phyloP scores from a whole-genome alignment of 2,888 invertebrate genomes.

The Megaustenia siamemsis region DNA sequence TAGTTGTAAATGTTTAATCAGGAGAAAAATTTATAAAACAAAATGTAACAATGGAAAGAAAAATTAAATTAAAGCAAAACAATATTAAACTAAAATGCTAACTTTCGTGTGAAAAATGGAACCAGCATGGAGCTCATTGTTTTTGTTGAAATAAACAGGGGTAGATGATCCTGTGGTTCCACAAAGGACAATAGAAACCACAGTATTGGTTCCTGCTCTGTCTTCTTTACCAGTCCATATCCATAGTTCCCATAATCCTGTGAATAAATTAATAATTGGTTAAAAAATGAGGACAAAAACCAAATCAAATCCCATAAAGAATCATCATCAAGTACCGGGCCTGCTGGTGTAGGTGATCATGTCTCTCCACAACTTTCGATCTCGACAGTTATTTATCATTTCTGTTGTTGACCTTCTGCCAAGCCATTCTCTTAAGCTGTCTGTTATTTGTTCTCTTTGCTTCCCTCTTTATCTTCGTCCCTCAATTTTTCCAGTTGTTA shows the following conservation, averaged over 20 bases:
- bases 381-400: too few species aligned
- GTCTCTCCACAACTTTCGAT: too few species aligned
- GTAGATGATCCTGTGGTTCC: slow-evolving; percentile 73
- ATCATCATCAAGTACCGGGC: too few species aligned
- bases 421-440: too few species aligned
- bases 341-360: too few species aligned
- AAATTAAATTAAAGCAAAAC: background rate
- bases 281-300: background rate
- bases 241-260: slow-evolving; percentile 58
- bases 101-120: slow-evolving; percentile 69
- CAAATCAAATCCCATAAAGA: background rate
- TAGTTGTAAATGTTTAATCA: too few species aligned
- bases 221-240: slow-evolving; percentile 67
- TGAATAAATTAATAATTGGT: background rate
- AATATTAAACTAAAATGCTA: slow-evolving; percentile 34
- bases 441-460: too few species aligned
- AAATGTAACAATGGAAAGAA: background rate
- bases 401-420: too few species aligned
- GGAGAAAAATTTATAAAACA: too few species aligned
- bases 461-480: too few species aligned
- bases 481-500: too few species aligned
- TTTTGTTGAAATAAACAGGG: slow-evolving; percentile 67
- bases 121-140: slow-evolving; percentile 66
- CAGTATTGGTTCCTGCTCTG: slow-evolving; percentile 66
- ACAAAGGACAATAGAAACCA: slow-evolving; percentile 71